A percentile compares a stretch with the other conserved stretches of the same genome.
Conservation (phyloP, 2,888 invertebrate genomes). For the Andrena bucephala region DNA sequence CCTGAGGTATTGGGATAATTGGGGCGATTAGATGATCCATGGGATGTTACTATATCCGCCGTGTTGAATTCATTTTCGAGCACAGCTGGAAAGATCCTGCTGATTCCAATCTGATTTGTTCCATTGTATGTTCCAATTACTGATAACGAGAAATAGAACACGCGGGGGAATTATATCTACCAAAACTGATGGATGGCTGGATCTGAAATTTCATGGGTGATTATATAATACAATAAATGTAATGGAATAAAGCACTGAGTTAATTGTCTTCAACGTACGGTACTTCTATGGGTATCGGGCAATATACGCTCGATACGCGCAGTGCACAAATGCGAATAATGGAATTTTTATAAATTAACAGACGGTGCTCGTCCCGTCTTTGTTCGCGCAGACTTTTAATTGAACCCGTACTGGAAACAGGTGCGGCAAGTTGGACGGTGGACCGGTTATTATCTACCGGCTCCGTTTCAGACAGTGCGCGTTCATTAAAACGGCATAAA, state of each 20-base stretch:
- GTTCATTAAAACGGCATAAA: conserved; percentile 62
- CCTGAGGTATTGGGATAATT: background rate
- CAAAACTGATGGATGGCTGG: too few species aligned
- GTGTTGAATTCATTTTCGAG: too few species aligned
- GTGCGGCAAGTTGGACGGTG: conserved; percentile 44
- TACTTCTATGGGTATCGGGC: too few species aligned
- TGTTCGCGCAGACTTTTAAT: conserved; percentile 56
- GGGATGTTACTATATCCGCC: too few species aligned
- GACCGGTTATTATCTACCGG: conserved; percentile 58
- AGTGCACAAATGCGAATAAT: background rate
- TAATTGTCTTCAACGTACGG: background rate
- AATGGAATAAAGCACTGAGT: background rate
- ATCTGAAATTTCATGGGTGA: background rate
- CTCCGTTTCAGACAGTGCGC: conserved; percentile 38
- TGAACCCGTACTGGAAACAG: conserved; percentile 59
- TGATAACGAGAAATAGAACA: too few species aligned
- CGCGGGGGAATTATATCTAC: too few species aligned
- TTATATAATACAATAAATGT: background rate
- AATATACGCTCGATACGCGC: background rate
- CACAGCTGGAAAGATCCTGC: too few species aligned
- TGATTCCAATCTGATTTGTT: too few species aligned
- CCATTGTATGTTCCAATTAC: too few species aligned
- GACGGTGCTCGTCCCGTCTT: conserved; percentile 26
- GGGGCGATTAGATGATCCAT: too few species aligned
- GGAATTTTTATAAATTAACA: conserved; percentile 49